Evolutionary conservation across 2,113 vertebrate genomes (phyloP).

Genomic region (Ahaetulla prasina): DNA sequence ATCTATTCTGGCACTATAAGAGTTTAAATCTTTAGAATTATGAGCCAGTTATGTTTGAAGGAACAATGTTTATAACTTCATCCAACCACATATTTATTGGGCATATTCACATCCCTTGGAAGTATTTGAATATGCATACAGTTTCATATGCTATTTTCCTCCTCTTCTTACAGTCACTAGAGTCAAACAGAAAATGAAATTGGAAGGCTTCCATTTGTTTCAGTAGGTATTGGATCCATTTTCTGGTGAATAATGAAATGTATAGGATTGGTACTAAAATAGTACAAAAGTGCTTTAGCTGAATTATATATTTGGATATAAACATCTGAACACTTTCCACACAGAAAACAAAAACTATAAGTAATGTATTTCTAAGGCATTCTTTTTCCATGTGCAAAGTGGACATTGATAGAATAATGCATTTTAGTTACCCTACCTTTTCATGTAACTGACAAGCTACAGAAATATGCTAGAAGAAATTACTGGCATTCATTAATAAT

Average conservation of each 20-base stretch:
- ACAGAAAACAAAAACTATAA: not conserved
- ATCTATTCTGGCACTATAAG: constrained; percentile 31
- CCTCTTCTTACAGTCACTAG: not conserved
- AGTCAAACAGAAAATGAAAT: not conserved
- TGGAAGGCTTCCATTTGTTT: constrained; percentile 2
- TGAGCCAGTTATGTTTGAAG: constrained; percentile 26
- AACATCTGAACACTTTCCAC: constrained; percentile 37
- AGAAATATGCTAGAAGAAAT: constrained; percentile 20
- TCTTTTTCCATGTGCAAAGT: constrained; percentile 39
- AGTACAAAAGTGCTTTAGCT: not conserved
- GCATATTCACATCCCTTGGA: not conserved
- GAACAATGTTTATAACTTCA: constrained; percentile 45
- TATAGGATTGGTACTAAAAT: constrained; percentile 12
- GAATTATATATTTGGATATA: constrained; percentile 25
- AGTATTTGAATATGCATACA: not conserved
- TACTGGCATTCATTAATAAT: constrained; percentile 29
- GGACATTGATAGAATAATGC: constrained; percentile 29
- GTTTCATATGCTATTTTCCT: constrained; percentile 1
- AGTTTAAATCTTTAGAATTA: constrained; percentile 43
- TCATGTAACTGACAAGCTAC: not conserved
- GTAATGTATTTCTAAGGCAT: constrained; percentile 28
- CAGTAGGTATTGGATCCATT: not conserved
- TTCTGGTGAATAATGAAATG: not conserved
- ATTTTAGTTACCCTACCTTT: not conserved
- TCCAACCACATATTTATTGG: constrained; percentile 25